phyloP scores from a whole-genome alignment of 2,888 invertebrate species.

The Dolomedes plantarius region DNA sequence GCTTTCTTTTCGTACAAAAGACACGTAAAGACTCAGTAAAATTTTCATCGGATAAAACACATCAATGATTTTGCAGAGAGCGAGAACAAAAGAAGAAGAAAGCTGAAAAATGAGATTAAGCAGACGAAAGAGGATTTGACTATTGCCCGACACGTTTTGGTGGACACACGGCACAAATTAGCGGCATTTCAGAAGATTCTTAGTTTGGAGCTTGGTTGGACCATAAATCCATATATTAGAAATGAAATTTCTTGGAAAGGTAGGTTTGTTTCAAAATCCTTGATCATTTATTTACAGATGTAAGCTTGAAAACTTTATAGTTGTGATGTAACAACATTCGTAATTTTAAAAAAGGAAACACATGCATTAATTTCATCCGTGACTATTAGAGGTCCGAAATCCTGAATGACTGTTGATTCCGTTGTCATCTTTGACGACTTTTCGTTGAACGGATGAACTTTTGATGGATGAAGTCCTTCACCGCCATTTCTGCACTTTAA shows the following conservation, averaged over 20 bases:
- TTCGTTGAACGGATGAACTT: too few species aligned
- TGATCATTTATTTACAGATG: too few species aligned
- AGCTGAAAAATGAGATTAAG: not conserved
- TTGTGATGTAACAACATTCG: too few species aligned
- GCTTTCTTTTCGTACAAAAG: not conserved
- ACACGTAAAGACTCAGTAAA: not conserved
- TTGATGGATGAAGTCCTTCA: too few species aligned
- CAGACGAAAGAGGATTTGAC: not conserved
- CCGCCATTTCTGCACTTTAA: too few species aligned
- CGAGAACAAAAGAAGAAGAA: not conserved
- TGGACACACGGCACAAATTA: not conserved
- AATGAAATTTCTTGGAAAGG: not conserved
- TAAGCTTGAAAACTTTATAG: too few species aligned
- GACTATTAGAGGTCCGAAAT: too few species aligned
- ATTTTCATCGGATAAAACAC: not conserved
- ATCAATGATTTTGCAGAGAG: not conserved
- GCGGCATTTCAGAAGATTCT: not conserved
- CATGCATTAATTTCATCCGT: too few species aligned
- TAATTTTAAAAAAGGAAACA: too few species aligned
- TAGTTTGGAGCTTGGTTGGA: conserved; percentile 3
- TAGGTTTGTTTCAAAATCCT: not conserved
- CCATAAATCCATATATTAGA: not conserved
- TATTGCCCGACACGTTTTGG: not conserved
- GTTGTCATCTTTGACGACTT: too few species aligned
- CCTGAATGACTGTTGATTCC: too few species aligned